phyloP scores from a whole-genome alignment of 92 coral and sea anemone species.

The Palythoa grandis region DNA sequence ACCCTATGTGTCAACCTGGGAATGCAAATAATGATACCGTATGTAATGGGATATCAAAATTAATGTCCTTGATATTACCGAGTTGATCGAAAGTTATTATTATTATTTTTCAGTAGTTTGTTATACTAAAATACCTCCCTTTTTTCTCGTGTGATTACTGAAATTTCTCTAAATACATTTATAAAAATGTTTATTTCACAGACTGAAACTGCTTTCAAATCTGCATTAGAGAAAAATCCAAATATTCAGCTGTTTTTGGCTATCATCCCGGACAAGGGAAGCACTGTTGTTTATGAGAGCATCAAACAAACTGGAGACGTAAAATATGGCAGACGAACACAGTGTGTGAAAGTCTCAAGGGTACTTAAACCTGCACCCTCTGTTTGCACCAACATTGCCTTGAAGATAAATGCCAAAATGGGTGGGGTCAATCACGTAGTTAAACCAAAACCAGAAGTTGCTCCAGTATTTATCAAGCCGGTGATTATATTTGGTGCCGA shows the following conservation, averaged over 20 bases:
- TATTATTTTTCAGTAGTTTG: too few species aligned
- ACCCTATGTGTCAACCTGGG: too few species aligned
- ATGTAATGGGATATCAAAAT: too few species aligned
- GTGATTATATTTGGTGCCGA: conserved; percentile 93
- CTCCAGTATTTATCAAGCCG: conserved; percentile 69
- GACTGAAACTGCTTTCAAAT: conserved; percentile 61
- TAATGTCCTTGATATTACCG: too few species aligned
- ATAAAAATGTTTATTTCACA: conserved; percentile 5
- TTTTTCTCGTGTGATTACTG: not conserved
- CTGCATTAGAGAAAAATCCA: conserved; percentile 32
- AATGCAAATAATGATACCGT: too few species aligned
- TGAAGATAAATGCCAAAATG: conserved; percentile 93
- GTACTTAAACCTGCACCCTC: conserved; percentile 63
- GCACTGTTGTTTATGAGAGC: conserved; percentile 66
- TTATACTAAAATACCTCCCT: too few species aligned
- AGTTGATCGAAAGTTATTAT: too few species aligned
- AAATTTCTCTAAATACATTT: not conserved
- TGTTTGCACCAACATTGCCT: conserved; percentile 80
- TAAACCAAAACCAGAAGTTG: conserved; percentile 46
- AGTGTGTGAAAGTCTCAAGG: conserved; percentile 73
- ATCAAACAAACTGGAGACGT: conserved; percentile 84
- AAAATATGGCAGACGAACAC: conserved; percentile 79
- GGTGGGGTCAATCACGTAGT: conserved; percentile 92
- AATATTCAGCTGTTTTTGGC: conserved; percentile 72
- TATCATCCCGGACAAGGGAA: conserved; percentile 63